A percentile compares a stretch with the other conserved stretches of the same genome.
phyloP scores from a whole-genome alignment of 2,113 vertebrate genomes.

The Promerops cafer region DNA sequence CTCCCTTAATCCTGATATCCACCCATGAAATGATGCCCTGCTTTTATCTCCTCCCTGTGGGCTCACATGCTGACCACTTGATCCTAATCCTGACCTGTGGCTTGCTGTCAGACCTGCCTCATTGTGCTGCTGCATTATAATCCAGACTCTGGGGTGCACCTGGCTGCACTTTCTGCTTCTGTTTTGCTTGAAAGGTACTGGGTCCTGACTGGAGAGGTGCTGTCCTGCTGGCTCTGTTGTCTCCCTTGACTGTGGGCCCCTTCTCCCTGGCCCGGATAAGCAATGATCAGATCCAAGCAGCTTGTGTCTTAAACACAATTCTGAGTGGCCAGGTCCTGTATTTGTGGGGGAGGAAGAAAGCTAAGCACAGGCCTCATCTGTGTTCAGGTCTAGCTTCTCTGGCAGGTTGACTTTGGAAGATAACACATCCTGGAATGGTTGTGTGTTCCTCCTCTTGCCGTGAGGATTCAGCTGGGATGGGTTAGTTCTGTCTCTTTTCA shows the following conservation, averaged over 20 bases:
- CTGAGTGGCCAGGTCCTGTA: not conserved
- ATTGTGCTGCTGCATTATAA: rapidly evolving
- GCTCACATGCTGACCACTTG: rapidly evolving
- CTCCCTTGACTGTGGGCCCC: not conserved
- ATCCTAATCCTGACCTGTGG: not conserved
- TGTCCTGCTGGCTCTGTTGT: not conserved
- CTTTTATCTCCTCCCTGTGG: rapidly evolving
- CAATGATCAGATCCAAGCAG: not conserved
- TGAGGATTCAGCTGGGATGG: not conserved
- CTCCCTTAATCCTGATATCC: not conserved
- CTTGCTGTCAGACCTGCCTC: not conserved
- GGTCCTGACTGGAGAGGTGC: not conserved
- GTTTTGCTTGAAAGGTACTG: not conserved
- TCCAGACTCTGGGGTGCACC: not conserved
- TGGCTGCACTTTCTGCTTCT: not conserved
- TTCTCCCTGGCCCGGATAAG: too few species aligned
- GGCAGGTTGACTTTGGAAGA: not conserved
- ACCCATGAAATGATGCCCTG: rapidly evolving
- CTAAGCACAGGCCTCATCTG: not conserved
- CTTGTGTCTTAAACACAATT: not conserved
- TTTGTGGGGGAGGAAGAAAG: not conserved
- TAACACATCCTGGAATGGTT: too few species aligned
- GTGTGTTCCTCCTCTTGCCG: not conserved
- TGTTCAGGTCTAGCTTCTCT: not conserved
- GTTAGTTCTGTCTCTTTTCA: not conserved